Percentiles rank a stretch among this genome's conserved stretches.
These are phyloP conservation scores for Apoda limacodes DNA, from an alignment of 2,888 invertebrate species.

Conservation along the genomic window DNA sequence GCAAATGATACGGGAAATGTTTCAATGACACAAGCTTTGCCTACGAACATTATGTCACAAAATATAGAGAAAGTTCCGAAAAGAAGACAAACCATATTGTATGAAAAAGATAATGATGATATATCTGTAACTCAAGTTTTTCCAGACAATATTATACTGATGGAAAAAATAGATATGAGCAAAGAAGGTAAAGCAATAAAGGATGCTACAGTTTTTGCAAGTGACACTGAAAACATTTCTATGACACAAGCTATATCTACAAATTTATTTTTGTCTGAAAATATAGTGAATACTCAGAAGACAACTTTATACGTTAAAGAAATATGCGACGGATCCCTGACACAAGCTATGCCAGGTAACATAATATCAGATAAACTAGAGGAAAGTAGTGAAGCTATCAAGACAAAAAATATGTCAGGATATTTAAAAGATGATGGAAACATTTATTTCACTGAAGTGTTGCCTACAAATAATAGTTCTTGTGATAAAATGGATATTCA, in stretches of 20 bases:
- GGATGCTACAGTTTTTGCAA: slow-evolving; percentile 20
- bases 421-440: too few relatives aligned
- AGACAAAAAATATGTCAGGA: too few relatives aligned
- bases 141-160: slow-evolving; percentile 17
- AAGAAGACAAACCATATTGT: slow-evolving; percentile 20
- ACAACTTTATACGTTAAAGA: slow-evolving; percentile 3
- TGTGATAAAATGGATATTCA: too few relatives aligned
- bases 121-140: slow-evolving; percentile 30
- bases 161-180: not conserved
- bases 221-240: slow-evolving; percentile 22
- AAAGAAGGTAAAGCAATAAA: slow-evolving; percentile 10
- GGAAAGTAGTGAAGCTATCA: too few relatives aligned
- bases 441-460: too few relatives aligned
- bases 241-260: slow-evolving; percentile 21
- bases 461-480: too few relatives aligned
- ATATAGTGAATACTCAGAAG: not conserved
- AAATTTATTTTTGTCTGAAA: not conserved
- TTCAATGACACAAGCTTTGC: slow-evolving; percentile 26
- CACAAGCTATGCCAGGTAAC: slow-evolving; percentile 6
- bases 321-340: slow-evolving; percentile 6
- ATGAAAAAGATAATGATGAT: slow-evolving; percentile 21
- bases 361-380: not conserved
- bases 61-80: slow-evolving; percentile 6
- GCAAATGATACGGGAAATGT: slow-evolving; percentile 18
- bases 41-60: slow-evolving; percentile 15